Evolutionary conservation across 2,888 invertebrate species (phyloP), one percentile per base, ranked within the genome.

Genomic region (Tiphia femorata): DNA sequence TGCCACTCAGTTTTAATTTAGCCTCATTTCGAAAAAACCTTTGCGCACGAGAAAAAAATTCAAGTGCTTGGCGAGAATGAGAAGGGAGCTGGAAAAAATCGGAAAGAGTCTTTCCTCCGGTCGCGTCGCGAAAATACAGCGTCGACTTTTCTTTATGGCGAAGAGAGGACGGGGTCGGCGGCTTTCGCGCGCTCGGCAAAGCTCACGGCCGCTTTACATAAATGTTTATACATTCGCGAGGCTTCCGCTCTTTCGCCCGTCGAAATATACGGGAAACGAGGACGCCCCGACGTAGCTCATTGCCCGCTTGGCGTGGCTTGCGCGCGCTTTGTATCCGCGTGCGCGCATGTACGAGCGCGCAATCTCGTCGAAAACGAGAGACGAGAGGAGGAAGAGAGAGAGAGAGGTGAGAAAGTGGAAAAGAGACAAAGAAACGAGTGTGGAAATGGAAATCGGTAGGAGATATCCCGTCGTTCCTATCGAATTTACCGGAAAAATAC

Each of bases 211-310:
- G 51, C 38, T 62, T 69, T 62, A 57, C 66, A 56, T 65, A 65
- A 68, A 68, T 63, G 65, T 68, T 65, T 63, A 63, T 58, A 64
- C 64, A 58, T 57, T 57, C 64, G 57, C 30, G n/a, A n/a, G 30
- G 61, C 56, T 64, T 58, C 59, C 60, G n/a, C n/a, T 68, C 58
- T 62, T 41, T 37, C 50, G 49, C 38, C 33, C 38, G 14, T n/a
- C 20, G 41, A 47, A n/a, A 41, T 19, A 27, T 21, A 33, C 46
- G n/a, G n/a, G n/a, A n/a, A n/a, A 41, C 6, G 35, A 21, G n/a
- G 44, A 16, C 30, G 42, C n/a, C 46, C 17, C 37, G 52, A 44
- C 51, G 49, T 23, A 50, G 25, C 54, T 60, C 52, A 50, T n/a
- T n/a, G n/a, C n/a, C n/a, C n/a, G n/a, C n/a, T n/a, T n/a, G n/a